Evolutionary conservation across 2,113 vertebrate species (phyloP).

Genomic region (Podiceps cristatus): DNA sequence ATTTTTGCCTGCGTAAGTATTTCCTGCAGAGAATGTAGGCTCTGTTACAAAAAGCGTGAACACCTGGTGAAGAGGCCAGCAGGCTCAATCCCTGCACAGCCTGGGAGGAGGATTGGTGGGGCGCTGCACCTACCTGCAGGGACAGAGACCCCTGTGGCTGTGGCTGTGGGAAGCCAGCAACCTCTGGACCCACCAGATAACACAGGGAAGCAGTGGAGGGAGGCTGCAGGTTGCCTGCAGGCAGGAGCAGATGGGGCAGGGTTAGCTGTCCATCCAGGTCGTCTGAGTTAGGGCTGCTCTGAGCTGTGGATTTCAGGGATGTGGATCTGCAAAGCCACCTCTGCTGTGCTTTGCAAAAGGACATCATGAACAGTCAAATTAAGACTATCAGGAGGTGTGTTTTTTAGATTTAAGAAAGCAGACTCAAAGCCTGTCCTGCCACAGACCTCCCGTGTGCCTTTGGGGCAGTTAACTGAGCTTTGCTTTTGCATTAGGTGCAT

Average conservation of each 20-base stretch:
- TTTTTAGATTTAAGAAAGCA: neutral
- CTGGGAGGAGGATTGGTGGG: neutral
- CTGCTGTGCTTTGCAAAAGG: neutral
- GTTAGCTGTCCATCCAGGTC: neutral
- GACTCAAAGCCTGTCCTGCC: neutral
- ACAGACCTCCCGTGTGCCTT: neutral
- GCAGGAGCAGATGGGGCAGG: neutral
- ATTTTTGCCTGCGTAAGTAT: neutral
- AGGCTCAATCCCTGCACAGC: neutral
- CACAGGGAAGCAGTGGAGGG: neutral
- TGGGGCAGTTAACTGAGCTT: neutral
- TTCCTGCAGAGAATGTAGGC: neutral
- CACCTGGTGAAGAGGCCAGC: neutral
- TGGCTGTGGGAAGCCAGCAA: neutral
- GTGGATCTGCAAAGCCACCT: neutral
- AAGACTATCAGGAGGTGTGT: neutral
- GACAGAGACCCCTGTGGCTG: rapidly evolving
- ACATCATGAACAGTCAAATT: neutral
- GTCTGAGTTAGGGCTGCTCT: neutral
- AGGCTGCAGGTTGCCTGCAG: neutral
- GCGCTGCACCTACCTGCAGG: neutral
- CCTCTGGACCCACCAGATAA: neutral
- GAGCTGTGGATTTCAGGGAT: neutral
- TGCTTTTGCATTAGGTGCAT: neutral
- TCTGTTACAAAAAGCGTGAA: neutral